Percentiles rank a stretch among this genome's conserved stretches.
These are phyloP conservation scores for Halichoeres trimaculatus DNA, from an alignment of 2,113 vertebrate species.

Conservation along the genomic window DNA sequence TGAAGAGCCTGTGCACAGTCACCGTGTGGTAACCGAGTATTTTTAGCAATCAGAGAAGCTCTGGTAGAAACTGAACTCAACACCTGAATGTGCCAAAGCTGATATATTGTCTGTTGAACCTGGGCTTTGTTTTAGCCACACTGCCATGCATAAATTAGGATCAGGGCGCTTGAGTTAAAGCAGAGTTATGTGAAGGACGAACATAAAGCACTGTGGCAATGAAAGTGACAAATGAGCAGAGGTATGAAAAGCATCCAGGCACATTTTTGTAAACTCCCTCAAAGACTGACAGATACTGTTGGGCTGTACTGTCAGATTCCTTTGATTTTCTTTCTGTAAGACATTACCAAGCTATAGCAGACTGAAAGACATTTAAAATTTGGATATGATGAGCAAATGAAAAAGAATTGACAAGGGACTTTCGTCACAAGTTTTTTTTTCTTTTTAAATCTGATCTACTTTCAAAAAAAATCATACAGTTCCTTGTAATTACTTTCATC, in stretches of 20 bases:
- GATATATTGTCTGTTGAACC: slow-evolving; percentile 21
- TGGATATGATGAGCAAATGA: not conserved
- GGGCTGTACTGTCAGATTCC: not conserved
- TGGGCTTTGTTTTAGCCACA: slow-evolving; percentile 44
- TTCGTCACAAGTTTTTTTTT: no score
- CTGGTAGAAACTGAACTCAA: slow-evolving; percentile 30
- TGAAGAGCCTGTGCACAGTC: slow-evolving; percentile 1
- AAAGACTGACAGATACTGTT: not conserved
- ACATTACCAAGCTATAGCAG: not conserved
- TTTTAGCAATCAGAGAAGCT: slow-evolving; percentile 54
- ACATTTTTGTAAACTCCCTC: not conserved
- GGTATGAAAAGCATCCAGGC: not conserved
- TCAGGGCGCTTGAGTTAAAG: not conserved
- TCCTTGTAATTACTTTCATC: not conserved
- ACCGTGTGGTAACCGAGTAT: slow-evolving; percentile 55
- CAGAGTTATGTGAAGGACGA: not conserved
- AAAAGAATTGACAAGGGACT: not conserved
- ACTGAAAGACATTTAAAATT: not conserved
- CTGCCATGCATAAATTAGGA: not conserved
- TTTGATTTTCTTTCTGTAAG: not conserved
- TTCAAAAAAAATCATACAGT: not conserved
- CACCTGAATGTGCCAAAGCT: slow-evolving; percentile 31
- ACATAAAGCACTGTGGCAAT: not conserved
- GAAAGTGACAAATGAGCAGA: not conserved
- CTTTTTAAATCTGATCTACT: no score